A percentile compares a stretch with the other conserved stretches of the same genome.
Conservation (phyloP, 2,797 vertebrate genomes). For the Pogonophryne albipinna region DNA sequence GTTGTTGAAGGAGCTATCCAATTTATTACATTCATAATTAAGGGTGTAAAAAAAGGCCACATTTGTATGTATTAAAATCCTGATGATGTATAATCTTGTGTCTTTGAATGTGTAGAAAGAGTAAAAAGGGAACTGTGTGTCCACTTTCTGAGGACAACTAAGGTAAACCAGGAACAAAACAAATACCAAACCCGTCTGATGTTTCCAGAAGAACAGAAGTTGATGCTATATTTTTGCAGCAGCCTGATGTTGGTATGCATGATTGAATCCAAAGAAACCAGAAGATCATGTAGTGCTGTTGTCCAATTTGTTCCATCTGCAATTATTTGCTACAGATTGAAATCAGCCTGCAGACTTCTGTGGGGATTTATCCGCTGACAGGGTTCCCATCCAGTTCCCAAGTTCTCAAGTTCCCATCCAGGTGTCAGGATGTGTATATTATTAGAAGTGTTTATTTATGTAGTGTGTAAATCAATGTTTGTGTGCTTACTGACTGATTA, state of each 20-base stretch:
- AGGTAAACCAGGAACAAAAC: neutral
- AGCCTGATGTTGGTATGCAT: slow-evolving; percentile 1
- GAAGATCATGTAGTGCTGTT: neutral
- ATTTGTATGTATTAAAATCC: no score
- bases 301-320: neutral
- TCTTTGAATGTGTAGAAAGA: neutral
- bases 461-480: neutral
- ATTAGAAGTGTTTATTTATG: neutral
- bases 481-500: neutral
- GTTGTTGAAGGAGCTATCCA: no score
- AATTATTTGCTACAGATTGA: slow-evolving; percentile 10
- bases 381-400: slow-evolving; percentile 17
- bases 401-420: slow-evolving; percentile 17
- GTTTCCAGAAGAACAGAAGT: no score
- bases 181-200: no score
- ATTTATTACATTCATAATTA: no score
- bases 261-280: slow-evolving; percentile 11
- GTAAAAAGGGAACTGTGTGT: neutral
- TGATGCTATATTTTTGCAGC: neutral
- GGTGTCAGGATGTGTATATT: slow-evolving; percentile 2
- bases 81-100: neutral
- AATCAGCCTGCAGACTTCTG: slow-evolving; percentile 3
- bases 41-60: no score
- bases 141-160: neutral
- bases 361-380: slow-evolving; percentile 11